These are phyloP conservation scores for Trogon surrucura DNA, from an alignment of 2,113 vertebrate species.

Conservation along the genomic window DNA sequence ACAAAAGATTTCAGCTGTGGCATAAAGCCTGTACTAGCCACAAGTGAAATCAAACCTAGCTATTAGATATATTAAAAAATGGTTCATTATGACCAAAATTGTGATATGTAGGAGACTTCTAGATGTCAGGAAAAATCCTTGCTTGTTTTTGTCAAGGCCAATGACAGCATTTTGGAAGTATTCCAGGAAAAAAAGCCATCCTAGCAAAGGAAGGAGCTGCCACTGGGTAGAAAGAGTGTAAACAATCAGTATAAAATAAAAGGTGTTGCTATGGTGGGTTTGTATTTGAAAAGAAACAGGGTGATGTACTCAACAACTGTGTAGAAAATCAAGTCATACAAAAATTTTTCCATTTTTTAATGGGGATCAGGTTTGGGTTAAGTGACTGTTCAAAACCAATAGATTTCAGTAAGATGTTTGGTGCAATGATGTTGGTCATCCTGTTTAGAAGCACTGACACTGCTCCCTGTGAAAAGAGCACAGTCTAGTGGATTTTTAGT, in stretches of 20 bases:
- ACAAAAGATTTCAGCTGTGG: not conserved
- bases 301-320: not conserved
- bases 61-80: not conserved
- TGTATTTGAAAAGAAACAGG: not conserved
- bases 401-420: not conserved
- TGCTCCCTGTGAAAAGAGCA: not conserved
- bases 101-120: not conserved
- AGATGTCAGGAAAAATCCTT: not conserved
- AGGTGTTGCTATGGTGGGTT: not conserved
- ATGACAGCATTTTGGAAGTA: not conserved
- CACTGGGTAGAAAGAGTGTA: not conserved
- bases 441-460: not conserved
- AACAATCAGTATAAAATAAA: not conserved
- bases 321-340: not conserved
- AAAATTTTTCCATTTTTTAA: not conserved
- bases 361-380: not conserved
- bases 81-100: not conserved
- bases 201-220: not conserved
- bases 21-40: not conserved
- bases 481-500: not conserved
- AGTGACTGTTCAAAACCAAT: not conserved
- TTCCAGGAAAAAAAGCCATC: not conserved
- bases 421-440: not conserved
- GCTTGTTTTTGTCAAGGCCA: not conserved
- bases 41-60: not conserved